Evolutionary conservation across 2,113 vertebrate species (phyloP).

Genomic region (Elgaria multicarinata): DNA sequence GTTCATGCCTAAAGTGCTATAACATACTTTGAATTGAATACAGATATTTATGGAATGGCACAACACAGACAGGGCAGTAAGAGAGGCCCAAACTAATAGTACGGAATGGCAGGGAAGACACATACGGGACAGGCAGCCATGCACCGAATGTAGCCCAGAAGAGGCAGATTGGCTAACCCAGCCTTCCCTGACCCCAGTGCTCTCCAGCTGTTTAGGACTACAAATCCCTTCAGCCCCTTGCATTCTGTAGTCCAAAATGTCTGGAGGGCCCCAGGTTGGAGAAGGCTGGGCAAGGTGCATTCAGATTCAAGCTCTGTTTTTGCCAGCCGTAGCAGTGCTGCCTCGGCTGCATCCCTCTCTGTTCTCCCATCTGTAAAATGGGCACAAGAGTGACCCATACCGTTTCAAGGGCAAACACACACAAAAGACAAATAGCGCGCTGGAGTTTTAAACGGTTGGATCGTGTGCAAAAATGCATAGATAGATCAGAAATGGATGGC

Average conservation of each 20-base stretch:
- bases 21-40: not conserved
- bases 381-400: not conserved
- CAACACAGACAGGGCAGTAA: not conserved
- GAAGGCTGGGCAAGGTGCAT: not conserved
- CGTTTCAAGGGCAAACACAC: not conserved
- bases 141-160: not conserved
- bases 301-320: not conserved
- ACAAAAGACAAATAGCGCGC: too few relatives aligned
- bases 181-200: too few relatives aligned
- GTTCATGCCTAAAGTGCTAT: not conserved
- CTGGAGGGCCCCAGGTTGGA: too few relatives aligned
- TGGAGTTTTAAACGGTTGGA: not conserved
- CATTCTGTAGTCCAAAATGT: too few relatives aligned
- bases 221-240: too few relatives aligned
- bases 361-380: not conserved
- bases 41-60: too few relatives aligned
- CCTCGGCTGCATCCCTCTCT: not conserved
- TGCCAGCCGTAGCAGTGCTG: too few relatives aligned
- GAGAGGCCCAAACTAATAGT: not conserved
- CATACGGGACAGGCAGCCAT: not conserved
- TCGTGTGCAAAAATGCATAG: not conserved
- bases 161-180: not conserved
- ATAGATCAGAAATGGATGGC: too few relatives aligned
- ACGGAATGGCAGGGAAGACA: not conserved
- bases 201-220: too few relatives aligned